phyloP scores from a whole-genome alignment of 2,113 vertebrate species.

The Peromyscus leucopus region DNA sequence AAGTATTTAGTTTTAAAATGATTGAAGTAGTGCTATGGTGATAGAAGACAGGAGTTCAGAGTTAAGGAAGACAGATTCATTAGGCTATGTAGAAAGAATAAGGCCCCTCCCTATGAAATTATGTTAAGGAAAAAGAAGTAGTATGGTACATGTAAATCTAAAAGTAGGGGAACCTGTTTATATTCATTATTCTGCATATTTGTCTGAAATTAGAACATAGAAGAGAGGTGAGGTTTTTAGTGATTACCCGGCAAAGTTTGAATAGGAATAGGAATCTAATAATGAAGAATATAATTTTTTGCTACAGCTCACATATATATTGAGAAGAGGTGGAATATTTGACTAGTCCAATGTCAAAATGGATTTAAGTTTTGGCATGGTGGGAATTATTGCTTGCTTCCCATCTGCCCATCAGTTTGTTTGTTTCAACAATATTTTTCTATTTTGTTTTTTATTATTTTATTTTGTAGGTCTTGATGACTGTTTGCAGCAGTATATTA shows the following conservation, averaged over 20 bases:
- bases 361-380: conserved; percentile 1
- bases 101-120: neutral
- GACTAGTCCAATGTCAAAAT: conserved; percentile 23
- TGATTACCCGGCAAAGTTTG: conserved; percentile 25
- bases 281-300: neutral
- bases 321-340: conserved; percentile 5
- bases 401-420: neutral
- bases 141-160: neutral
- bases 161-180: neutral
- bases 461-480: conserved; percentile 94
- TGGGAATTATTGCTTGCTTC: conserved; percentile 5
- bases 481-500: conserved; percentile 98
- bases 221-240: neutral
- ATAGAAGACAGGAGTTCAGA: neutral
- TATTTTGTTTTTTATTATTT: conserved; percentile 61
- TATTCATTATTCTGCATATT: conserved; percentile 24
- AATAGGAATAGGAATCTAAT: conserved; percentile 1
- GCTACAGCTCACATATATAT: neutral
- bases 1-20: conserved; percentile 12
- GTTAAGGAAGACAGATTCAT: neutral
- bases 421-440: conserved; percentile 10
- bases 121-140: neutral
- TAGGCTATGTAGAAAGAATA: neutral
- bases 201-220: neutral
- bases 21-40: conserved; percentile 11